phyloP scores from a whole-genome alignment of 2,888 invertebrate species.

The Nomada lathburiana region DNA sequence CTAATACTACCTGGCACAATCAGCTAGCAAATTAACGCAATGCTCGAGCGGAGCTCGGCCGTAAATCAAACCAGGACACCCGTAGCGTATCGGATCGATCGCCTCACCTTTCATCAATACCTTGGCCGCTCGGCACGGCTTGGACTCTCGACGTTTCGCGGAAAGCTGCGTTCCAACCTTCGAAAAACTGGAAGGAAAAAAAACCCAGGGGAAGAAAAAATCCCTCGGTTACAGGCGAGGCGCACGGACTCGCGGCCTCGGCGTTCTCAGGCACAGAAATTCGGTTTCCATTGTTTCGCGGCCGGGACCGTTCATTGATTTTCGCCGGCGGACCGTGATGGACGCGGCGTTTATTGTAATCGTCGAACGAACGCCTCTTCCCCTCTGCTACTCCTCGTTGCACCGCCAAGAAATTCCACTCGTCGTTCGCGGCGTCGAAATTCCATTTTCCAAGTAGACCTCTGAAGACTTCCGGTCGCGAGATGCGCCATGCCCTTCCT shows the following conservation, averaged over 20 bases:
- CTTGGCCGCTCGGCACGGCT: conserved; percentile 43
- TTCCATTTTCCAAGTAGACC: conserved; percentile 43
- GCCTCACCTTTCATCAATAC: conserved; percentile 61
- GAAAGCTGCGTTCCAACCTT: conserved; percentile 27
- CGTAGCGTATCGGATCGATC: conserved; percentile 54
- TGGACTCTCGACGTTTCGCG: conserved; percentile 43
- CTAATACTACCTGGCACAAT: neutral
- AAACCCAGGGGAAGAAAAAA: neutral
- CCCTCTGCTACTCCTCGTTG: conserved; percentile 4
- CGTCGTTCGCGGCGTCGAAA: conserved; percentile 30
- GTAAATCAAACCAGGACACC: conserved; percentile 47
- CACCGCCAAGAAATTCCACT: conserved; percentile 42
- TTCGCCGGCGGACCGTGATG: conserved; percentile 57
- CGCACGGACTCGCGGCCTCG: conserved; percentile 16
- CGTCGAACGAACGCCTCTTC: conserved; percentile 42
- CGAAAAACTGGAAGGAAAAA: conserved; percentile 1
- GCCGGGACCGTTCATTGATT: conserved; percentile 50
- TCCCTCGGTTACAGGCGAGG: conserved; percentile 1
- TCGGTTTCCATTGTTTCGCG: conserved; percentile 58
- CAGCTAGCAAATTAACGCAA: conserved; percentile 27
- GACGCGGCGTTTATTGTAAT: conserved; percentile 61
- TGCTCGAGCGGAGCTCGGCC: conserved; percentile 20
- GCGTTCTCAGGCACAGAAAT: conserved; percentile 36
- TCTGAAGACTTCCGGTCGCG: conserved; percentile 27
- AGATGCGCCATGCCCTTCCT: conserved; percentile 14